A percentile compares a stretch with the other conserved stretches of the same genome.
These are phyloP conservation scores for Lethrus apterus DNA, from an alignment of 1,140 invertebrate genomes.

Conservation along the genomic window DNA sequence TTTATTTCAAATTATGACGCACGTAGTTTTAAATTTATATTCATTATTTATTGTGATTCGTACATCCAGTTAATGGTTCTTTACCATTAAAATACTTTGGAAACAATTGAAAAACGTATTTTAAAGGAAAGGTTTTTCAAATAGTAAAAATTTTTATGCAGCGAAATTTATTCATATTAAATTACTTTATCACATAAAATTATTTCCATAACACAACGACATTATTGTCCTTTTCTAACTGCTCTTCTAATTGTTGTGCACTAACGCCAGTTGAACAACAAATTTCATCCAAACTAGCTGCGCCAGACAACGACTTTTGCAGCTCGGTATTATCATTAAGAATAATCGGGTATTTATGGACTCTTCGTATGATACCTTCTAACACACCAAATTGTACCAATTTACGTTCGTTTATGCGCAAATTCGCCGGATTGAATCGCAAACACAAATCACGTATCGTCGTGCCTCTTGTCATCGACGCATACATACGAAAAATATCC, in stretches of 20 bases:
- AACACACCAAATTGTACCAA: slow-evolving; percentile 88
- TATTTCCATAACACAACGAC: slow-evolving; percentile 80
- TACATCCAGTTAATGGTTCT: no score
- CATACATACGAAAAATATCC: slow-evolving; percentile 75
- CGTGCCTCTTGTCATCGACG: slow-evolving; percentile 74
- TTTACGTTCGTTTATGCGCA: slow-evolving; percentile 73
- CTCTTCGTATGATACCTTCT: slow-evolving; percentile 73
- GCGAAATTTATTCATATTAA: no score
- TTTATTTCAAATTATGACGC: no score
- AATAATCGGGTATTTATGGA: slow-evolving; percentile 70
- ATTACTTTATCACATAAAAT: no score
- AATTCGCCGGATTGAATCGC: slow-evolving; percentile 64
- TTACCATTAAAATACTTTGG: no score
- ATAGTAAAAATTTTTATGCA: no score
- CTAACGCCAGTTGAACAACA: slow-evolving; percentile 79
- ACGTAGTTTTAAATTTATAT: no score
- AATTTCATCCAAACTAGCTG: slow-evolving; percentile 79
- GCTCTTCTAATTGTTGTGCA: slow-evolving; percentile 72
- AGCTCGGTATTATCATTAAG: slow-evolving; percentile 44
- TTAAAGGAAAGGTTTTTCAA: no score
- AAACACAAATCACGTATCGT: slow-evolving; percentile 80
- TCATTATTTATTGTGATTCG: no score
- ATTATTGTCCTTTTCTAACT: slow-evolving; percentile 78
- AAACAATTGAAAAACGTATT: no score
- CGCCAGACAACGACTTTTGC: slow-evolving; percentile 69